Conservation (phyloP, 2,797 vertebrate genomes). For the Chlorospingus flavigularis region DNA sequence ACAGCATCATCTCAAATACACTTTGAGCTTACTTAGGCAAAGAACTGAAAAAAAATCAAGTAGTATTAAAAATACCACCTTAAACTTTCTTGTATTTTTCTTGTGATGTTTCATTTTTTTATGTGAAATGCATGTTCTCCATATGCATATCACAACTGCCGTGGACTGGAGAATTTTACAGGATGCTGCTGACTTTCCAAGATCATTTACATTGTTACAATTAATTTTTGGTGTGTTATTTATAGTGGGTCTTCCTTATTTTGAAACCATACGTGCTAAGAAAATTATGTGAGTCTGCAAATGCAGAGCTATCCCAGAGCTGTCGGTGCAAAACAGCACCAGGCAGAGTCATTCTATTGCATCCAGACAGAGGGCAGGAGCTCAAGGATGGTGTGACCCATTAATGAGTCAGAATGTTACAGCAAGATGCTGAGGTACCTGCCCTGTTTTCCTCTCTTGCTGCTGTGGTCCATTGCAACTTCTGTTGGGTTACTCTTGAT, state of each 20-base stretch:
- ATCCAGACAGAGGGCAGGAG: neutral
- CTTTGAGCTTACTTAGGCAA: neutral
- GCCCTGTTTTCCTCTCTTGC: neutral
- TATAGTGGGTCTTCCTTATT: neutral
- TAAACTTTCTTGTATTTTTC: neutral
- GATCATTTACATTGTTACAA: neutral
- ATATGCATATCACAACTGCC: neutral
- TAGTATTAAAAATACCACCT: neutral
- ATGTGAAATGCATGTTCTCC: neutral
- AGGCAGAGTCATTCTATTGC: neutral
- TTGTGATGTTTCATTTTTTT: neutral
- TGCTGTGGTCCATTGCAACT: neutral
- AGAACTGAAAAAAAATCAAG: neutral
- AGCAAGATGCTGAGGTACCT: neutral
- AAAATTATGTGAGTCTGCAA: neutral
- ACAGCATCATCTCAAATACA: neutral
- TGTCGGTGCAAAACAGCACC: fast-evolving
- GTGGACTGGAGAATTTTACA: neutral
- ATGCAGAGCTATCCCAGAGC: neutral
- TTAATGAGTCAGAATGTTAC: neutral
- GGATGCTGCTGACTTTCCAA: neutral
- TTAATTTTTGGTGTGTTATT: neutral
- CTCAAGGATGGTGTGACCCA: neutral
- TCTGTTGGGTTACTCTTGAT: neutral
- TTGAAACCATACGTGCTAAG: neutral